Evolutionary conservation across 2,888 invertebrate genomes (phyloP), one percentile per base, ranked within the genome.

Genomic region (Lithophane ornitopus): DNA sequence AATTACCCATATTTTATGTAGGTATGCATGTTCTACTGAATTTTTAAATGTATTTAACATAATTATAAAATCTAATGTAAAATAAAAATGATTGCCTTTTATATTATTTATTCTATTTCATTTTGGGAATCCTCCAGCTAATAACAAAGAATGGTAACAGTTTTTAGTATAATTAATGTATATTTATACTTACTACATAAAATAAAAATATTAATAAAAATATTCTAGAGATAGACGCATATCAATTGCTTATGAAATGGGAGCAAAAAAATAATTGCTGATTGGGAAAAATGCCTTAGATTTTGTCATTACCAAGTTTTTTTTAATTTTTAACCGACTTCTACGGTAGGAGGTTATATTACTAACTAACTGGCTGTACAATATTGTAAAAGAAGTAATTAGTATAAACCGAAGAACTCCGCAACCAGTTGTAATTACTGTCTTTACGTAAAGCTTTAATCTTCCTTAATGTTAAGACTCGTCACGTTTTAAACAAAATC

Each of bases 401-500:
- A 76, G 44, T 74, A 59, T 28, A 41, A 69, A 28, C 74, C 58
- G 19, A 79, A 72, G 34, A 63, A 56, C 73, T 65, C 22, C 14
- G 7, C 26, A 67, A 52, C 54, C 41, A 56, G 49, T 61, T 54
- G 26, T 68, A 76, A 70, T 80, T 34, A 73, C 65, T 49, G 67
- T 74, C 49, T 70, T n/a, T 63, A 65, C 34, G 67, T 83, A 39
- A 74, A 74, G 73, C 80, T 69, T 52, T 84, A 72, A 86, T 76
- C 44, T 74, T 68, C 19, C 28, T 65, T 65, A 78, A 80, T 59
- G 49, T 66, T 62, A 56, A 12, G 28, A 73, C 66, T 74, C 71
- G 66, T 84, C 74, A 74, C 63, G 74, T 49, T 70, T 77, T 75
- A 66, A 76, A 63, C 49, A 62, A 74, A 76, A 79, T 69, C 34